A percentile compares a stretch with the other conserved stretches of the same genome.
Evolutionary conservation across 2,113 vertebrate species (phyloP).

Genomic region (Miniopterus natalensis): DNA sequence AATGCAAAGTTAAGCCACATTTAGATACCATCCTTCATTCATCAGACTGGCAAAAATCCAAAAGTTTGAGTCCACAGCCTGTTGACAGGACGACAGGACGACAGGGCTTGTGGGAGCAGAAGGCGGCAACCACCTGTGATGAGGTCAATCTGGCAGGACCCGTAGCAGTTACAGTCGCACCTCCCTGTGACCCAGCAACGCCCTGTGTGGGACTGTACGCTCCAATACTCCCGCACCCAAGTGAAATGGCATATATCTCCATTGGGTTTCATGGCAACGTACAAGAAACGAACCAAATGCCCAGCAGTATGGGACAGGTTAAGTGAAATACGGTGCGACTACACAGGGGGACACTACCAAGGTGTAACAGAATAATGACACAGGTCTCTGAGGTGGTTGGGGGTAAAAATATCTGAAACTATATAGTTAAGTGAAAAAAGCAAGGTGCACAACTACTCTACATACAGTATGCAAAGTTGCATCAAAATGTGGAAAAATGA

Average conservation of each 20-base stretch:
- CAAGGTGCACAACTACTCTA: not conserved
- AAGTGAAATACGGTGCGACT: not conserved
- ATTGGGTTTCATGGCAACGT: not conserved
- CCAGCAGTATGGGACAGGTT: not conserved
- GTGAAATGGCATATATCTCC: rapidly evolving
- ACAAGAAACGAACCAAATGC: not conserved
- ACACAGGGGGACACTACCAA: not conserved
- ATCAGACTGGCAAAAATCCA: not conserved
- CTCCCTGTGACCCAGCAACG: not conserved
- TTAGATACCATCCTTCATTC: not conserved
- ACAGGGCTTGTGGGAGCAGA: rapidly evolving
- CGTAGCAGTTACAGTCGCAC: not conserved
- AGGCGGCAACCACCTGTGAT: not conserved
- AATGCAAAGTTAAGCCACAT: not conserved
- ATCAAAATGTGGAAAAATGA: not conserved
- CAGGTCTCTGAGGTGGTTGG: not conserved
- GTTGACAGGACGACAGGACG: not conserved
- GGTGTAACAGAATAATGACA: not conserved
- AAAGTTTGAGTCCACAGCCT: rapidly evolving
- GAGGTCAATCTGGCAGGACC: not conserved
- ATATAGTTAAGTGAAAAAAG: not conserved
- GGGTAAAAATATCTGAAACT: not conserved
- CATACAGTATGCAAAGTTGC: not conserved
- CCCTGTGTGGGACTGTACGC: rapidly evolving
- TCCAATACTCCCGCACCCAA: not conserved